A percentile compares a stretch with the other conserved stretches of the same genome.
Conservation (phyloP, 1,140 invertebrate species). For the Camponotus floridanus region DNA sequence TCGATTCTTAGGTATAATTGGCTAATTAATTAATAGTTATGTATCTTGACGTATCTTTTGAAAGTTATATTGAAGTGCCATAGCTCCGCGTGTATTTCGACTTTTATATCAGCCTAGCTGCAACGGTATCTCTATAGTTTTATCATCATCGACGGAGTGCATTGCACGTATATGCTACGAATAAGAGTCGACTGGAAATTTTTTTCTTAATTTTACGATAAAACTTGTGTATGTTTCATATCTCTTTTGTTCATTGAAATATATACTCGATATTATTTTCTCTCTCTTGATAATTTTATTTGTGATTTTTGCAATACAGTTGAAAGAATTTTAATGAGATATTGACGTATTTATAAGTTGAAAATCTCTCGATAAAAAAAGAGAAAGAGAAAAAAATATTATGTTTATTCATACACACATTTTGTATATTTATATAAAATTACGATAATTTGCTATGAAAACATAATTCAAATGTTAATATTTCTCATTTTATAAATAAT, state of each 20-base stretch:
- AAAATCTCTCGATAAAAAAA: background rate
- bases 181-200: background rate
- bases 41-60: background rate
- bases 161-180: background rate
- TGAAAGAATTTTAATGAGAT: background rate
- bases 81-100: conserved; percentile 3
- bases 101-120: background rate
- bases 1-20: no score
- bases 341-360: conserved; percentile 17
- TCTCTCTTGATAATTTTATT: background rate
- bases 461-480: background rate
- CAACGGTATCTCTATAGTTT: conserved; percentile 37
- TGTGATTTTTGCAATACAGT: background rate
- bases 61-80: background rate
- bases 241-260: background rate
- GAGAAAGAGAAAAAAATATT: no score
- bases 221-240: background rate
- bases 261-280: background rate
- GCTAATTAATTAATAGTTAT: background rate
- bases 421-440: background rate
- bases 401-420: no score
- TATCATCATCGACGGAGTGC: background rate
- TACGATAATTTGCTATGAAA: background rate
- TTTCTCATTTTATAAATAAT: background rate
- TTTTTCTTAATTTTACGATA: conserved; percentile 5